These are phyloP conservation scores for Typhlichthys eigenmanni DNA, from an alignment of 2,797 vertebrate genomes.

Conservation along the genomic window DNA sequence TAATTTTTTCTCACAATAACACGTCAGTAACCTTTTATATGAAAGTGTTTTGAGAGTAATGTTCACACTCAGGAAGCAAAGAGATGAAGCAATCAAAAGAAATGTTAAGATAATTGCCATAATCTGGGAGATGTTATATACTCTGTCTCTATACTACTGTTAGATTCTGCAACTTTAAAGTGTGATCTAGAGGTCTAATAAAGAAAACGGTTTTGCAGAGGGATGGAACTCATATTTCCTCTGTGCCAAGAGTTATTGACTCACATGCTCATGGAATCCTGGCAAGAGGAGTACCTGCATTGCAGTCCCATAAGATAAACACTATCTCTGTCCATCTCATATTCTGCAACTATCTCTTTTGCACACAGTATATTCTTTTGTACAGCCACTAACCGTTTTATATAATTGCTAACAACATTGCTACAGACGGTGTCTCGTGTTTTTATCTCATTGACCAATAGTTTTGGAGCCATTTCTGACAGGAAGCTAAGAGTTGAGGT, in stretches of 20 bases:
- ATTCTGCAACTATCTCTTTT: conserved; percentile 38
- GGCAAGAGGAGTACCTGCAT: conserved; percentile 68
- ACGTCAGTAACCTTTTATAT: no score
- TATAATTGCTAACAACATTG: background rate
- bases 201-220: conserved; percentile 1
- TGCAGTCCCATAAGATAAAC: conserved; percentile 65
- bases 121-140: background rate
- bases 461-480: conserved; percentile 66
- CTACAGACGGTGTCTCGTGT: conserved; percentile 25
- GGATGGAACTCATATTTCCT: conserved; percentile 1
- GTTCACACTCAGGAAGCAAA: no score
- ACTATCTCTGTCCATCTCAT: conserved; percentile 23
- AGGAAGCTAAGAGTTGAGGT: conserved; percentile 74
- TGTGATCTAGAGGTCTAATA: background rate
- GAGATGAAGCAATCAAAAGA: no score
- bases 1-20: background rate
- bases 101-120: no score
- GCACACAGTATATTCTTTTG: conserved; percentile 1
- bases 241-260: conserved; percentile 55
- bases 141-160: background rate
- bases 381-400: conserved; percentile 13
- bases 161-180: background rate
- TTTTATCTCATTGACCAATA: conserved; percentile 49
- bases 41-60: no score
- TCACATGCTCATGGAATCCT: conserved; percentile 53